A percentile compares a stretch with the other conserved stretches of the same genome.
These are phyloP conservation scores for Aviceda subcristata DNA, from an alignment of 2,113 vertebrate species.

Conservation along the genomic window DNA sequence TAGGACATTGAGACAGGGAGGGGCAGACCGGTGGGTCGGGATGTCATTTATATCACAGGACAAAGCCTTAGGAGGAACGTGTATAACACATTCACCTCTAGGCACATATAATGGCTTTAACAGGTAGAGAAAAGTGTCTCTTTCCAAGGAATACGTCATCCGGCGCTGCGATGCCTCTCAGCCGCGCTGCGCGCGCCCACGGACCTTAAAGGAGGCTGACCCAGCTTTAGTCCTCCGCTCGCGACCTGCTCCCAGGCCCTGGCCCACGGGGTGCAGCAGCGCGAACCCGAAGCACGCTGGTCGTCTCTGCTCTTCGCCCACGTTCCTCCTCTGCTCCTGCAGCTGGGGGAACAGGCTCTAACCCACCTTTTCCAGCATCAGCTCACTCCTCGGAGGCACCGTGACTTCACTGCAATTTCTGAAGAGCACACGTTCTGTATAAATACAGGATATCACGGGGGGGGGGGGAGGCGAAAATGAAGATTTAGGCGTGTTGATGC, in stretches of 20 bases:
- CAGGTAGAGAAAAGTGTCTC: too few relatives aligned
- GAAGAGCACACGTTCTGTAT: background rate
- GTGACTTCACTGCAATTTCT: background rate
- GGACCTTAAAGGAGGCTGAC: background rate
- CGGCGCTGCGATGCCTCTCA: background rate
- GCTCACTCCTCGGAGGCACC: background rate
- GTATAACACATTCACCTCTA: background rate
- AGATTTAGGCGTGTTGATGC: background rate
- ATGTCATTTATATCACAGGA: background rate
- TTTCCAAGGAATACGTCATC: background rate
- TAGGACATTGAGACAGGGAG: background rate
- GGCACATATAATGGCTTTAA: accelerated
- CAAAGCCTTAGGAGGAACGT: background rate
- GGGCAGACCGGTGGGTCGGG: background rate
- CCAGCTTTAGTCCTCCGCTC: background rate
- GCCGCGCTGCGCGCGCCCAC: accelerated
- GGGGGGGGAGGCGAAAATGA: accelerated
- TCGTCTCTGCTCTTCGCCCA: background rate
- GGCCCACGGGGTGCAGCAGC: accelerated
- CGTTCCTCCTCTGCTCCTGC: background rate
- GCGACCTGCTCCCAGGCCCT: accelerated
- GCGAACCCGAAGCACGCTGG: accelerated
- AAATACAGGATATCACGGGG: background rate
- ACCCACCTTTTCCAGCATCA: background rate
- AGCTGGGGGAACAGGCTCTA: accelerated